Conservation (phyloP, 2,113 vertebrate genomes). For the Sylvia atricapilla region DNA sequence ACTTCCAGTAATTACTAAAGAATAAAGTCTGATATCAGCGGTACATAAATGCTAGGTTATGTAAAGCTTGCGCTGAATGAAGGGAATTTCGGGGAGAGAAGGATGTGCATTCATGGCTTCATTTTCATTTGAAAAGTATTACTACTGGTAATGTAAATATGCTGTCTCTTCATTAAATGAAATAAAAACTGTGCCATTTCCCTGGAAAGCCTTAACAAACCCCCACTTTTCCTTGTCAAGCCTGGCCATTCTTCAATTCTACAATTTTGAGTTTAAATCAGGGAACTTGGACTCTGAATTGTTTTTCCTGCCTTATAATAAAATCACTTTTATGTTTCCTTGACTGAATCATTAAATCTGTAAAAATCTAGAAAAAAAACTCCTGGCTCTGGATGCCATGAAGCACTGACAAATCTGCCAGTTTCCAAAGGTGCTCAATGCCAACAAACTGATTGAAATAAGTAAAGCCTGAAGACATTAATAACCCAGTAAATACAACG, state of each 20-base stretch:
- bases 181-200: neutral
- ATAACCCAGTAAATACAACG: neutral
- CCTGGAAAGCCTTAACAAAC: neutral
- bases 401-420: neutral
- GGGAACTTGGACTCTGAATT: neutral
- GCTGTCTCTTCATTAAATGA: neutral
- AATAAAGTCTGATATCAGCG: constrained; percentile 43
- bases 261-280: neutral
- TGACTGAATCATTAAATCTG: neutral
- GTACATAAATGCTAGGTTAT: neutral
- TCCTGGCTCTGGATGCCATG: neutral
- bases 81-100: neutral
- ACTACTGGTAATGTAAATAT: neutral
- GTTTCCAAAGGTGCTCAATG: neutral
- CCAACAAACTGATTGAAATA: neutral
- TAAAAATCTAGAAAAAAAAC: neutral
- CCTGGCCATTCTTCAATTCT: neutral
- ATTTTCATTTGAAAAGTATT: neutral
- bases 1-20: constrained; percentile 63
- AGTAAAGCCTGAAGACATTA: neutral
- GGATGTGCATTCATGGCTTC: neutral
- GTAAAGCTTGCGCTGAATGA: neutral
- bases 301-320: neutral
- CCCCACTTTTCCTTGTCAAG: neutral
- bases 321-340: neutral